Percentiles rank a stretch among this genome's conserved stretches.
Evolutionary conservation across 1,140 invertebrate species (phyloP).

Genomic region (Papilio polyxenes): DNA sequence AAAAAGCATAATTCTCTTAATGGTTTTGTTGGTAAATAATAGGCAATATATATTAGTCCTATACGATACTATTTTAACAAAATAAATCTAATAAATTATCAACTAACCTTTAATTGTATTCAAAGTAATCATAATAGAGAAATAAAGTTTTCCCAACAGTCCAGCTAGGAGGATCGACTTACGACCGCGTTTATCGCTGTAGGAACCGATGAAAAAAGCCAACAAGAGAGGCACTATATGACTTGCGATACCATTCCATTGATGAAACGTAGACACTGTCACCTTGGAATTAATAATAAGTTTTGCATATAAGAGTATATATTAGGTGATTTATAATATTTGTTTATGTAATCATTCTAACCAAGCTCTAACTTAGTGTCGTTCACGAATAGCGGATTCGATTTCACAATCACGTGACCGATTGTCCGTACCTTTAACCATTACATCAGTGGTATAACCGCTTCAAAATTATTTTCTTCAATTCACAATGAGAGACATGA

Average conservation of each 20-base stretch:
- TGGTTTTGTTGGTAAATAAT: too few relatives aligned
- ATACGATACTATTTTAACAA: not conserved
- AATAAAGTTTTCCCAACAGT: conserved; percentile 86
- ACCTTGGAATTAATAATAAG: conserved; percentile 70
- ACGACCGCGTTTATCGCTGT: conserved; percentile 87
- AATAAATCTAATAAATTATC: conserved; percentile 10
- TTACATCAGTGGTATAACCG: too few relatives aligned
- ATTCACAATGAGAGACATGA: too few relatives aligned
- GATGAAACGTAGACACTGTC: conserved; percentile 86
- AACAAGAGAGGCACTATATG: conserved; percentile 86
- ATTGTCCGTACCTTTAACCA: too few relatives aligned
- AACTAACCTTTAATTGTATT: conserved; percentile 82
- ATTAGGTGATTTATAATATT: too few relatives aligned
- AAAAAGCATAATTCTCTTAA: too few relatives aligned
- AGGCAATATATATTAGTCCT: not conserved
- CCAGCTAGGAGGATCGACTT: conserved; percentile 86
- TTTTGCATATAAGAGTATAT: not conserved
- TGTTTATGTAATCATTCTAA: too few relatives aligned
- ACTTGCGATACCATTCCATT: conserved; percentile 87
- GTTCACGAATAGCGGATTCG: not conserved
- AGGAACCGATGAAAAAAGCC: conserved; percentile 88
- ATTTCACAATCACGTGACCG: too few relatives aligned
- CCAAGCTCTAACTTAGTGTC: too few relatives aligned
- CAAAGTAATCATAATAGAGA: conserved; percentile 86
- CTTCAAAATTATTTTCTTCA: too few relatives aligned